phyloP scores from a whole-genome alignment of 2,888 invertebrate genomes.

The Lamellibrachia satsuma region DNA sequence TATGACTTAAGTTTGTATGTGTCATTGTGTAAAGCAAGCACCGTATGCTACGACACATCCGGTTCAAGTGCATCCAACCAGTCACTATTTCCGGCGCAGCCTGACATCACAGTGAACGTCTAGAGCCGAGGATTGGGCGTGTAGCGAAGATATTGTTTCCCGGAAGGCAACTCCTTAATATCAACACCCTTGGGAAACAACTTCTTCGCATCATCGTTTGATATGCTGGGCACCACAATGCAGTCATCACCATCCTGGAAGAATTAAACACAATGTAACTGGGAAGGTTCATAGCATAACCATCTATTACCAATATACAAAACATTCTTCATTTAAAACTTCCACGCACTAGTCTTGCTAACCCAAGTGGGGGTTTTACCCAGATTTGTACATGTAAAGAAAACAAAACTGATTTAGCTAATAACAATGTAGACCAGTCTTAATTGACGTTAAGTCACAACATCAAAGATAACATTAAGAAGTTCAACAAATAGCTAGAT shows the following conservation, averaged over 20 bases:
- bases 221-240: conserved; percentile 87
- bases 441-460: too few species aligned
- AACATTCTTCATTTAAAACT: too few species aligned
- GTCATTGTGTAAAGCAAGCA: neutral
- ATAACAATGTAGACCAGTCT: too few species aligned
- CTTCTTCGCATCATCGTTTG: conserved; percentile 75
- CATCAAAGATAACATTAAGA: too few species aligned
- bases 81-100: neutral
- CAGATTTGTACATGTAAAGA: too few species aligned
- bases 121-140: conserved; percentile 37
- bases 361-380: too few species aligned
- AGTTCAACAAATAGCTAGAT: too few species aligned
- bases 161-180: conserved; percentile 76
- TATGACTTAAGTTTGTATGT: neutral
- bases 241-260: conserved; percentile 82
- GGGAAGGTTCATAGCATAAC: neutral
- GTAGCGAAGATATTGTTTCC: conserved; percentile 80
- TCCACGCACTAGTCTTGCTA: too few species aligned
- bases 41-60: neutral
- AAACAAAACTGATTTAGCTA: too few species aligned
- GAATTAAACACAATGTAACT: neutral
- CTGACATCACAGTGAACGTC: neutral
- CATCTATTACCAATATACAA: neutral
- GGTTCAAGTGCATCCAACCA: neutral
- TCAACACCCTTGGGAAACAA: conserved; percentile 78